Conservation (phyloP, 2,797 vertebrate genomes). For the Pogoniulus pusillus region DNA sequence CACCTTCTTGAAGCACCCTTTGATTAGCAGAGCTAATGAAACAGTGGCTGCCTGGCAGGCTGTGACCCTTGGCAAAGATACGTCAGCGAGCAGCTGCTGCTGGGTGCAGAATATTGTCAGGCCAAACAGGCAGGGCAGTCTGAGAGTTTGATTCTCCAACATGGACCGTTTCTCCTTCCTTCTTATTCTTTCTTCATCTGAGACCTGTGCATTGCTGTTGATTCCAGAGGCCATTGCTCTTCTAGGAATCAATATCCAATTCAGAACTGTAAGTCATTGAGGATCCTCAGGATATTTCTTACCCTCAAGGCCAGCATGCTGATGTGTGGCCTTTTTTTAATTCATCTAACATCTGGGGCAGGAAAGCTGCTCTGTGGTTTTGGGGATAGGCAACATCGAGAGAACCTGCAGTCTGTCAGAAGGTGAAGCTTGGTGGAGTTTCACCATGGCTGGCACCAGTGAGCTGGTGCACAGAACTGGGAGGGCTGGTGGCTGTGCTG, state of each 20-base stretch:
- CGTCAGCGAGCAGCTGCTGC: neutral
- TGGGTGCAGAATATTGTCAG: neutral
- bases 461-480: neutral
- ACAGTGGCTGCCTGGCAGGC: neutral
- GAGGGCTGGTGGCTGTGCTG: neutral
- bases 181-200: neutral
- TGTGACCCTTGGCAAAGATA: neutral
- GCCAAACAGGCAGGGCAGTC: neutral
- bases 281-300: neutral
- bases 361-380: neutral
- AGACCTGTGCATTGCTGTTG: neutral
- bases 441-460: neutral
- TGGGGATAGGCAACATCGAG: neutral
- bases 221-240: conserved; percentile 11
- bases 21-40: conserved; percentile 47
- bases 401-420: neutral
- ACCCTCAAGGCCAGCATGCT: neutral
- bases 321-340: neutral
- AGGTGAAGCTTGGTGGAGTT: neutral
- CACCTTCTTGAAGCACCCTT: conserved; percentile 15
- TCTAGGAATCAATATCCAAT: neutral
- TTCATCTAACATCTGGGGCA: fast-evolving
- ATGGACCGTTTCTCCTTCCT: conserved; percentile 1
- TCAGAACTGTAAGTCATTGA: neutral
- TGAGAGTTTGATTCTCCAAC: neutral